phyloP scores from a whole-genome alignment of 2,797 vertebrate genomes.

The Liasis olivaceus region DNA sequence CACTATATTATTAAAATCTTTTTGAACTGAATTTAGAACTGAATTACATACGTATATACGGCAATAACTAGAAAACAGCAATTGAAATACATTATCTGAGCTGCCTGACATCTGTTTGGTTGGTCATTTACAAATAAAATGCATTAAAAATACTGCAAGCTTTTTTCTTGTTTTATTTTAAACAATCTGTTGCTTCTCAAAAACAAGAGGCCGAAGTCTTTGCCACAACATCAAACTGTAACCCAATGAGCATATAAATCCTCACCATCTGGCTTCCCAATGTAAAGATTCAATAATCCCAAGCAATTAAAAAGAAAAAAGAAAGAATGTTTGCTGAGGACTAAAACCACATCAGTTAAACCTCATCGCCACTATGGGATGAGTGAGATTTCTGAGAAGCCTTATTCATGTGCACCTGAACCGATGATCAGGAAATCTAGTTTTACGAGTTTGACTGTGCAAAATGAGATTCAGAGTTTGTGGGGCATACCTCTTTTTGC shows the following conservation, averaged over 20 bases:
- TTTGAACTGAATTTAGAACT: not conserved
- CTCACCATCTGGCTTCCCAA: not conserved
- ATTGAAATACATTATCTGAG: slow-evolving; percentile 10
- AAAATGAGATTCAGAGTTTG: not conserved
- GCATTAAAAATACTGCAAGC: slow-evolving; percentile 7
- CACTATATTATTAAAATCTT: not conserved
- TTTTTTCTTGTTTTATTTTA: not conserved
- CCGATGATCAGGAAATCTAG: not conserved
- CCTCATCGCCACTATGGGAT: not conserved
- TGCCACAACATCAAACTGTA: not conserved
- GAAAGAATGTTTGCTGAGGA: not conserved
- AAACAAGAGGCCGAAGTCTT: not conserved
- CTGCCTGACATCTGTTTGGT: slow-evolving; percentile 31
- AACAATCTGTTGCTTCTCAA: not conserved
- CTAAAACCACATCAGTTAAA: not conserved
- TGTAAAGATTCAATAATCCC: not conserved
- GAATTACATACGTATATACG: not conserved
- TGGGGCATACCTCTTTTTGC: not conserved
- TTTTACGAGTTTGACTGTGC: not conserved
- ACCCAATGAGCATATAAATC: not conserved
- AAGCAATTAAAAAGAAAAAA: no score
- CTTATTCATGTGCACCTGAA: accelerated
- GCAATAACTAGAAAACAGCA: slow-evolving; percentile 31
- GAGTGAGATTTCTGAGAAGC: not conserved
- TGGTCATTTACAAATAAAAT: slow-evolving; percentile 10